Percentiles rank a stretch among this genome's conserved stretches.
Conservation (phyloP, 2,797 vertebrate genomes). For the Hapalemur alaotrensis region DNA sequence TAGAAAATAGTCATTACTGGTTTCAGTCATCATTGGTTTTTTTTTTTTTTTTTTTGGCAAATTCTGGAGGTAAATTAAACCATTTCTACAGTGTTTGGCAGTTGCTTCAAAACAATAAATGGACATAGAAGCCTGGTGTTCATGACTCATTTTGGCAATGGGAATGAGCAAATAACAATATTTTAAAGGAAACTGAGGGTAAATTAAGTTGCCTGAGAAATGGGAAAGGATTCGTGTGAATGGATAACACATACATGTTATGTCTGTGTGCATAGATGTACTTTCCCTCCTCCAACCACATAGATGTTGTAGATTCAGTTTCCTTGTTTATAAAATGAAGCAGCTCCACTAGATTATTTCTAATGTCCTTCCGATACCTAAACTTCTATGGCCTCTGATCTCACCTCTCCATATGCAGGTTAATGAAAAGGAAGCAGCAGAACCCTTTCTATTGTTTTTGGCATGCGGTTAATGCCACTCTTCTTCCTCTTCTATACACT, state of each 20-base stretch:
- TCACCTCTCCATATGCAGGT: not conserved
- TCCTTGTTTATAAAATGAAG: conserved; percentile 11
- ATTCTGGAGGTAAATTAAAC: conserved; percentile 84
- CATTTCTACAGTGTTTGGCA: conserved; percentile 81
- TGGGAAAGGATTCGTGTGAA: not conserved
- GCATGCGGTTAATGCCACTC: not conserved
- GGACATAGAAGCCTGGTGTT: conserved; percentile 49
- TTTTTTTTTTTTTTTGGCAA: conserved; percentile 74
- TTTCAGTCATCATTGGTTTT: conserved; percentile 83
- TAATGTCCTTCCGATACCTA: not conserved
- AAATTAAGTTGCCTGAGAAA: conserved; percentile 27
- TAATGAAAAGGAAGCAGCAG: not conserved
- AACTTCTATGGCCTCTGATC: not conserved
- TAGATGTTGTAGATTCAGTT: not conserved
- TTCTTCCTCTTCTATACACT: not conserved
- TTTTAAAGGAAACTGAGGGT: conserved; percentile 45
- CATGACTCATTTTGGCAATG: conserved; percentile 67
- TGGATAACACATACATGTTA: not conserved
- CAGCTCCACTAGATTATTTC: not conserved
- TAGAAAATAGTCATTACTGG: conserved; percentile 90
- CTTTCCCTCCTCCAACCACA: not conserved
- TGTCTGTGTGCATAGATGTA: not conserved
- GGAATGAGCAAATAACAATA: conserved; percentile 51
- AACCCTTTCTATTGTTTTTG: not conserved
- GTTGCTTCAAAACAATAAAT: conserved; percentile 77